phyloP scores from a whole-genome alignment of 2,113 vertebrate genomes.

The Penelope pileata region DNA sequence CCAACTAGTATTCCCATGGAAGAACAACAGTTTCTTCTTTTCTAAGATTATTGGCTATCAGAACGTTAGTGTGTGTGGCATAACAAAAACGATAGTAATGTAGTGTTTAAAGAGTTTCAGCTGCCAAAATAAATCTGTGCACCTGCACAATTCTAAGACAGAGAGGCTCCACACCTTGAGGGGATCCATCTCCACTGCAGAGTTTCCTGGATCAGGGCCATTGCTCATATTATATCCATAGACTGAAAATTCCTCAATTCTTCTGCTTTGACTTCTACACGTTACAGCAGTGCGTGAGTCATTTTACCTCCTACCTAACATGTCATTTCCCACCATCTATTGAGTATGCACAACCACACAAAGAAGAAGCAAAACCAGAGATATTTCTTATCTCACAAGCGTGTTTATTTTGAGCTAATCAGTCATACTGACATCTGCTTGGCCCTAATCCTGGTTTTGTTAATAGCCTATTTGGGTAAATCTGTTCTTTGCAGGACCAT shows the following conservation, averaged over 20 bases:
- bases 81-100: not conserved
- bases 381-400: slow-evolving; percentile 73
- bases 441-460: slow-evolving; percentile 48
- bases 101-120: not conserved
- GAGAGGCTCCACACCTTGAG: not conserved
- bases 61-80: not conserved
- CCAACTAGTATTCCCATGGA: not conserved
- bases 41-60: not conserved
- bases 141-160: not conserved
- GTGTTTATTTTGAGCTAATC: slow-evolving; percentile 66
- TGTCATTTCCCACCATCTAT: slow-evolving; percentile 55
- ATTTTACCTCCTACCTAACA: slow-evolving; percentile 50
- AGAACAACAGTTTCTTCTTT: not conserved
- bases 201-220: slow-evolving; percentile 51
- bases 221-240: slow-evolving; percentile 34
- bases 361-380: slow-evolving; percentile 53
- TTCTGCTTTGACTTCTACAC: slow-evolving; percentile 16
- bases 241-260: slow-evolving; percentile 39
- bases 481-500: slow-evolving; percentile 54
- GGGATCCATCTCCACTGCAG: not conserved
- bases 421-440: slow-evolving; percentile 73
- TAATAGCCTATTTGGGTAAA: slow-evolving; percentile 57
- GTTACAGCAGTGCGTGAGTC: slow-evolving; percentile 36
- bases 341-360: slow-evolving; percentile 21
- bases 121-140: slow-evolving; percentile 35